These are phyloP conservation scores for Hippocampus comes DNA, from an alignment of 2,113 vertebrate genomes.

Conservation along the genomic window DNA sequence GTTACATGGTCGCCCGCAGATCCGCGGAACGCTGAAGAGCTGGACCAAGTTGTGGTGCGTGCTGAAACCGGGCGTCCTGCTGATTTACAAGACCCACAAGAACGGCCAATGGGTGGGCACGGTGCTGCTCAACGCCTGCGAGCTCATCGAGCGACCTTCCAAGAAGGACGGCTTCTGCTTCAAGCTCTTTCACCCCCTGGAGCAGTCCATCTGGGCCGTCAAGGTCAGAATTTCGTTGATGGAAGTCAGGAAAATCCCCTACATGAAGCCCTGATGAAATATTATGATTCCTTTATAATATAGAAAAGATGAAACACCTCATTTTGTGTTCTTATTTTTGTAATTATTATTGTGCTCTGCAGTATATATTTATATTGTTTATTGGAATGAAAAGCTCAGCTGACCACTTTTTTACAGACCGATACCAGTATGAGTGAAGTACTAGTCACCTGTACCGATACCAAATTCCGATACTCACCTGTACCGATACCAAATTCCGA, in stretches of 20 bases:
- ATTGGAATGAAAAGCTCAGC: no score
- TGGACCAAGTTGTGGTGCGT: constrained; percentile 99
- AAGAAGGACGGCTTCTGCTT: constrained; percentile 99
- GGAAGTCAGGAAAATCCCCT: no score
- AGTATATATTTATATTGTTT: no score
- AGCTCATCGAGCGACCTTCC: constrained; percentile 97
- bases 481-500: no score
- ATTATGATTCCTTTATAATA: no score
- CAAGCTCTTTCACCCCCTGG: constrained; percentile 97
- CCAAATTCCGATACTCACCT: no score
- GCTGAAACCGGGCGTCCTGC: constrained; percentile 92
- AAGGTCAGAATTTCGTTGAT: constrained; percentile 76
- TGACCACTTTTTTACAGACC: neutral
- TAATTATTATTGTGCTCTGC: no score
- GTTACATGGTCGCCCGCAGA: constrained; percentile 63
- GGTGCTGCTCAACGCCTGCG: constrained; percentile 95
- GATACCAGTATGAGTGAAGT: no score
- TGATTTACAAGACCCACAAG: constrained; percentile 96
- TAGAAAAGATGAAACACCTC: no score
- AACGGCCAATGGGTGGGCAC: constrained; percentile 98
- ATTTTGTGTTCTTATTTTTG: no score
- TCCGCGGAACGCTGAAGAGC: constrained; percentile 95
- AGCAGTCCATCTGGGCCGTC: constrained; percentile 98
- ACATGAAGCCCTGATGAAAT: no score
- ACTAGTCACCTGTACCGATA: no score